Conservation (phyloP, 1,140 invertebrate genomes). For the Drosophila nikananu region DNA sequence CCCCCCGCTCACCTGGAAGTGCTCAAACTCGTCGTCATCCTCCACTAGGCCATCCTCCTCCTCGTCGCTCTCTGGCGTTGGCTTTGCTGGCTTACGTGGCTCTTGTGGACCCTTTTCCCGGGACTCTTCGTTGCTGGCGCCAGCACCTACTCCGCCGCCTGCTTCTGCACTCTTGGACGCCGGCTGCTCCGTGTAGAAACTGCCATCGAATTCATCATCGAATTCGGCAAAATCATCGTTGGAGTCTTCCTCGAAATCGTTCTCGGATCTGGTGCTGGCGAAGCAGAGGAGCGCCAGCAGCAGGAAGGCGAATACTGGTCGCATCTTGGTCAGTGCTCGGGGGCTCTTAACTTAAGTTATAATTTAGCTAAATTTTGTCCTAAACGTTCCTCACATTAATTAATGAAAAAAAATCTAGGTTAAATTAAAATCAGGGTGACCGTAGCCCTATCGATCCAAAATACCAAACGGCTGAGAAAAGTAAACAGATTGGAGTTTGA, state of each 20-base stretch:
- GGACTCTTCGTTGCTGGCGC: conserved; percentile 3
- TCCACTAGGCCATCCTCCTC: conserved; percentile 83
- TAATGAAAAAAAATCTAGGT: conserved; percentile 71
- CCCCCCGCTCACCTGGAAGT: conserved; percentile 87
- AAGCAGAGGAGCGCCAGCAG: conserved; percentile 63
- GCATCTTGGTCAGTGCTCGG: conserved; percentile 49
- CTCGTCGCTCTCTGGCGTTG: conserved; percentile 45
- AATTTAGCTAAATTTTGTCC: conserved; percentile 59
- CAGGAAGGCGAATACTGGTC: conserved; percentile 68
- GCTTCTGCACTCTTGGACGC: conserved; percentile 60
- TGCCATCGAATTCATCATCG: conserved; percentile 95
- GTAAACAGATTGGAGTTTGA: background rate
- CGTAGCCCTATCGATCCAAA: background rate
- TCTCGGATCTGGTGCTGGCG: conserved; percentile 49
- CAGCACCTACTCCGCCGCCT: conserved; percentile 19
- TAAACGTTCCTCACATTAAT: conserved; percentile 68
- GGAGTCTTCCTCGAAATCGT: conserved; percentile 52
- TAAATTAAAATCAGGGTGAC: conserved; percentile 46
- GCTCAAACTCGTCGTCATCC: conserved; percentile 95
- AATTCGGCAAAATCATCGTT: conserved; percentile 98
- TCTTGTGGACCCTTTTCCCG: conserved; percentile 30
- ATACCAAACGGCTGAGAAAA: background rate
- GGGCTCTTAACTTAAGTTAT: conserved; percentile 52
- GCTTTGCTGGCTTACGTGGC: conserved; percentile 16
- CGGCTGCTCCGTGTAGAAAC: conserved; percentile 66